These are phyloP conservation scores for Orchesella cincta DNA, from an alignment of 1,140 invertebrate species.

Conservation along the genomic window DNA sequence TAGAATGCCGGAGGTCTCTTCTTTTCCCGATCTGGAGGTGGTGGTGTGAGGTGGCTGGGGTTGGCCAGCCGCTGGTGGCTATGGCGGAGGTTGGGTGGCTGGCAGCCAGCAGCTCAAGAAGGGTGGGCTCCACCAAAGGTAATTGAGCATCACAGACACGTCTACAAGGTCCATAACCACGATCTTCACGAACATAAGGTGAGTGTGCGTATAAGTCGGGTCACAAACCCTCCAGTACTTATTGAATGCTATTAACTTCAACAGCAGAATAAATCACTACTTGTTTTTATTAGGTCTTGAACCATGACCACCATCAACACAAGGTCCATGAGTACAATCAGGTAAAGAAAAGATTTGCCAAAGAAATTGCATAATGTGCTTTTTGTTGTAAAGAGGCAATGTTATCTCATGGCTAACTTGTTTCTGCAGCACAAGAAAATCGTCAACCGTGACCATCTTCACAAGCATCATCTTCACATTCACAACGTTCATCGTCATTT, in stretches of 20 bases:
- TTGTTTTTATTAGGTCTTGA: constrained; percentile 10
- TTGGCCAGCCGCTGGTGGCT: neutral
- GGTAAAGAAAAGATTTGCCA: neutral
- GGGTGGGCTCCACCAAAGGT: constrained; percentile 31
- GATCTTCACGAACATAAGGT: constrained; percentile 30
- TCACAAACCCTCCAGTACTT: no score
- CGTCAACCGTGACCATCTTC: constrained; percentile 19
- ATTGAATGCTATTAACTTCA: no score
- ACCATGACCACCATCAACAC: constrained; percentile 28
- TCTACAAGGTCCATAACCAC: constrained; percentile 30
- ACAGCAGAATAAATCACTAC: no score
- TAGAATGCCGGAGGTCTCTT: constrained; percentile 23
- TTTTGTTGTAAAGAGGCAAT: neutral
- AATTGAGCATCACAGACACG: constrained; percentile 2
- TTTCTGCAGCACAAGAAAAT: constrained; percentile 22
- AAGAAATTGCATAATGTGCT: neutral
- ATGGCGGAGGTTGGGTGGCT: constrained; percentile 23
- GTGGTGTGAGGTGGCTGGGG: neutral
- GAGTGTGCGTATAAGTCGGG: no score
- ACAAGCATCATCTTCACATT: constrained; percentile 24
- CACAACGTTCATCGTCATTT: constrained; percentile 22
- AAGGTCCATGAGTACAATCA: constrained; percentile 21
- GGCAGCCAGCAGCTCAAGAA: constrained; percentile 2
- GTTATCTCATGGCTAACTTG: neutral
- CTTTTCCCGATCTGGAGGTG: constrained; percentile 15